These are phyloP conservation scores for Cyclophora albipunctata DNA, from an alignment of 2,888 invertebrate species.

Conservation along the genomic window DNA sequence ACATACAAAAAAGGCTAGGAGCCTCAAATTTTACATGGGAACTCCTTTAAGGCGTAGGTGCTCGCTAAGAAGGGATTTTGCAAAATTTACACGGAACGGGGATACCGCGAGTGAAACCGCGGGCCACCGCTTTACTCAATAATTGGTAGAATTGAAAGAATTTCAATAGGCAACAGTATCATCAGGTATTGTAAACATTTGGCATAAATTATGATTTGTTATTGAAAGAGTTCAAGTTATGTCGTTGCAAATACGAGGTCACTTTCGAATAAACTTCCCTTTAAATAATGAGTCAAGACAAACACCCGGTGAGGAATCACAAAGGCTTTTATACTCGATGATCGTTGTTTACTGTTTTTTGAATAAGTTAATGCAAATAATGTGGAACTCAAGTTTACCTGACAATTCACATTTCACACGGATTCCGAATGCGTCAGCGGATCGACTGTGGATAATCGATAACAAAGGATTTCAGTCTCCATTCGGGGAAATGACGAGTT, in stretches of 20 bases:
- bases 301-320: conserved; percentile 46
- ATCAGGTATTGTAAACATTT: no score
- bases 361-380: conserved; percentile 57
- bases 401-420: conserved; percentile 45
- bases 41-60: no score
- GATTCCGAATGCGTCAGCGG: conserved; percentile 27
- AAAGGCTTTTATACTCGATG: conserved; percentile 55
- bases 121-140: no score
- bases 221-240: no score
- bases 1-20: no score
- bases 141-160: no score
- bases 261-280: conserved; percentile 45
- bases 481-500: conserved; percentile 40
- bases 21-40: no score
- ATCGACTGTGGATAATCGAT: conserved; percentile 25
- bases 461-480: conserved; percentile 26
- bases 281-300: conserved; percentile 55
- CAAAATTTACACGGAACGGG: no score
- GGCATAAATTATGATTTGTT: no score
- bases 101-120: no score
- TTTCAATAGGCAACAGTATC: no score
- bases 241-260: conserved; percentile 23
- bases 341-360: conserved; percentile 58
- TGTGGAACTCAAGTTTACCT: conserved; percentile 45
- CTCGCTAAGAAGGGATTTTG: no score